These are phyloP conservation scores for Slavum lentiscoides DNA, from an alignment of 2,888 invertebrate genomes.

Conservation along the genomic window DNA sequence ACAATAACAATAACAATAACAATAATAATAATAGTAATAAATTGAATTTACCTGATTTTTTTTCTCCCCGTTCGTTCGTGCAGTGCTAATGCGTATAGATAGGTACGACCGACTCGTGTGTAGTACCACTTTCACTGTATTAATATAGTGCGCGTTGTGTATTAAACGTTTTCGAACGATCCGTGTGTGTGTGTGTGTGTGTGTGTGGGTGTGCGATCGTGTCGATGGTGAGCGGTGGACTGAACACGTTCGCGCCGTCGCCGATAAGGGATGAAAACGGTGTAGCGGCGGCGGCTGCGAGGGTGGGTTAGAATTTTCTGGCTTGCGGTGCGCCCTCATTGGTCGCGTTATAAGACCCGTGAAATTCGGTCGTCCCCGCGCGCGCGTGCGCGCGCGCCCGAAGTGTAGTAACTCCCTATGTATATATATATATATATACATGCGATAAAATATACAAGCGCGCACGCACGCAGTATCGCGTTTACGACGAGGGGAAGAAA, in stretches of 20 bases:
- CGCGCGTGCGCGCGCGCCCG: neutral
- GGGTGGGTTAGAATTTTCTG: slow-evolving; percentile 15
- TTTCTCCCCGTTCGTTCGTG: too few relatives aligned
- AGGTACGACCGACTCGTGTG: too few relatives aligned
- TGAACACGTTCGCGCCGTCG: slow-evolving; percentile 19
- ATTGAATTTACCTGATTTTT: too few relatives aligned
- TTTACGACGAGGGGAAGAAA: neutral
- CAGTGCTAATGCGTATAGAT: too few relatives aligned
- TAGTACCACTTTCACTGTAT: too few relatives aligned
- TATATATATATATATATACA: too few relatives aligned
- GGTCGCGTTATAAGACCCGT: slow-evolving; percentile 31
- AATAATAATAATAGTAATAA: too few relatives aligned
- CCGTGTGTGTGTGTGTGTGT: neutral
- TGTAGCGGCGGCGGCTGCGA: slow-evolving; percentile 9
- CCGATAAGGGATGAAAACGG: slow-evolving; percentile 42
- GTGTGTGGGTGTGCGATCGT: neutral
- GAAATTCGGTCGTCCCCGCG: slow-evolving; percentile 29
- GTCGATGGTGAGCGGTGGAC: slow-evolving; percentile 23
- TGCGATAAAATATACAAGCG: too few relatives aligned
- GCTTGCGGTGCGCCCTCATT: slow-evolving; percentile 13
- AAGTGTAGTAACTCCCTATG: too few relatives aligned
- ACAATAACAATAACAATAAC: too few relatives aligned
- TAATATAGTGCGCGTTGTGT: too few relatives aligned
- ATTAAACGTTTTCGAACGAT: neutral
- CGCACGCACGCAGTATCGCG: neutral